Evolutionary conservation across 2,113 vertebrate genomes (phyloP), one percentile per base, ranked within the genome.

Genomic region (Merops nubicus): DNA sequence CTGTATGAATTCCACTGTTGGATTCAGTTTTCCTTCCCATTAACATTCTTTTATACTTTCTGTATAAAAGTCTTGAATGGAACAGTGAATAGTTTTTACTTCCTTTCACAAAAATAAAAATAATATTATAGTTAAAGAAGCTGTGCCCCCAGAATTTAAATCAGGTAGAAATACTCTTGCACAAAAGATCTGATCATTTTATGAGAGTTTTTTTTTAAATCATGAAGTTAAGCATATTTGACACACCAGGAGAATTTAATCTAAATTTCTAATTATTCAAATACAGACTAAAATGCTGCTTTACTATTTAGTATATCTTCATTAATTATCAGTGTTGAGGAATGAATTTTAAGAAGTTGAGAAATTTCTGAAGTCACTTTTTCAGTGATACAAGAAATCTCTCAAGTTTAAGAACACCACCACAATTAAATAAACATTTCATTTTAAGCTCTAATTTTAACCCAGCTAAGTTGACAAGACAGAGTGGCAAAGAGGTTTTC

Each of bases 391-490:
- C 50, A 95, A 91, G 51, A 92, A 96, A 94, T 60, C 79, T 86
- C 93, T 96, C 75, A 65, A 97, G 83, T 91, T 94, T 77, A 93
- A 93, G 87, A 96, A 67, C 74, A 63, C 51, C 8, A 0, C 45
- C 80, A 68, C 87, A 83, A 96, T 94, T 96, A 96, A 97, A 96
- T 92, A 96, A 96, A 95, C 93, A 96, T 97, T 97, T 95, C 85
- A 94, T 95, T 96, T 94, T 90, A 97, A 95, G 94, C 88, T 94
- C 91, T 92, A 97, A 94, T 94, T 96, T 97, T 97, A 92, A 95
- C 87, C 96, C 78, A 82, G 94, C 94, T 96, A 94, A 96, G 88
- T 95, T 40, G 4, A 95, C 95, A 96, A 96, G 87, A 93, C 89
- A 90, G 57, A 91, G 62, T 8, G 38, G 56, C 63, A 86, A 95